Base-by-base conservation (phyloP, 1,140 invertebrate species). In the Stegodyphus mimosarum region DNA sequence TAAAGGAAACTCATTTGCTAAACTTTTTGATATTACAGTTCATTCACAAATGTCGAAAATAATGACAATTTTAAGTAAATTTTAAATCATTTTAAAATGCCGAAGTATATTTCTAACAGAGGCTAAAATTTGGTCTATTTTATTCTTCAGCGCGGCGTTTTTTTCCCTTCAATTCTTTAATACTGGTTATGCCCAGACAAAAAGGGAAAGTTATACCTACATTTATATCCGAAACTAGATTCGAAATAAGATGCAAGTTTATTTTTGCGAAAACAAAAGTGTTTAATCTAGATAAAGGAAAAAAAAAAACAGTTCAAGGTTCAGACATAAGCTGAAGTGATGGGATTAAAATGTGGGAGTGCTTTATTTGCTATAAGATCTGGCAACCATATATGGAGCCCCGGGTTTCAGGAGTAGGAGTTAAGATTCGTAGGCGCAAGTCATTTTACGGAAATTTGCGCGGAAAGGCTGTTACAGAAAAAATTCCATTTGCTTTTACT, bases 311-410 rank as follows among this genome's bases (percentile, higher is more conserved):
- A 33, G 33, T 33, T 33, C 33, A 33, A 33, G 33, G 33, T 33
- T 33, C 55, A 9, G 55, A 9, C 1, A 60, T 60, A 71, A 5
- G 69, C 7, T 15, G 10, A 50, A 71, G 7, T 49, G 70, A 64
- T 53, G 18, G 80, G 67, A 74, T 83, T 83, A 73, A 74, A 83
- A 72, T 81, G 79, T 81, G n/a, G 80, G 71, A 66, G 71, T 74
- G 60, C 51, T 83, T 74, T 83, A 83, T 83, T 67, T 55, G 60
- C 17, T 71, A 60, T 81, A 51, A 70, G 79, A n/a, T 52, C 53
- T 66, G 6, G 15, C 53, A n/a, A 70, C 71, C 18, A 52, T 74
- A 66, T 71, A 80, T 49, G 80, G 15, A n/a, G 63, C n/a, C 11
- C 49, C 6, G 60, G 13, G 15, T 7, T 74, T 15, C 53, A 72